Conservation (phyloP, 2,113 vertebrate species). For the Pterocles orientalis region DNA sequence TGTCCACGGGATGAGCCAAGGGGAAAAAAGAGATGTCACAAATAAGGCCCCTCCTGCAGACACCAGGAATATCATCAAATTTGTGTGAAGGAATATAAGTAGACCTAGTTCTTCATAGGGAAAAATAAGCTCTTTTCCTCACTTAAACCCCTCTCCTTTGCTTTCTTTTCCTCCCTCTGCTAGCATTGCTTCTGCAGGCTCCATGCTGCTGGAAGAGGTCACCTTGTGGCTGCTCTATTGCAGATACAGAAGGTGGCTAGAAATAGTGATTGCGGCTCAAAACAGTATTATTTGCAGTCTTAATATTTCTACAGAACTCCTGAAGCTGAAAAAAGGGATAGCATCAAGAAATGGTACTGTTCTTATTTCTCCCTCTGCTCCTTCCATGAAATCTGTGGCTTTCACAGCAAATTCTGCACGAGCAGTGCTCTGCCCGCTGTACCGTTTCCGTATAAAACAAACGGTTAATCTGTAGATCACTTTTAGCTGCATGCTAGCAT, state of each 20-base stretch:
- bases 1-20: not conserved
- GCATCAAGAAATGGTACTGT: not conserved
- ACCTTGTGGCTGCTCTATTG: conserved; percentile 26
- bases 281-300: conserved; percentile 26
- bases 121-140: not conserved
- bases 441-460: not conserved
- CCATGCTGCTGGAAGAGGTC: conserved; percentile 20
- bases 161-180: not conserved
- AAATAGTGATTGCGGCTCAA: conserved; percentile 31
- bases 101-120: not conserved
- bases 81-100: not conserved
- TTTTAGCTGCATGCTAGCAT: conserved; percentile 52
- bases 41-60: not conserved
- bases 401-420: not conserved
- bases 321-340: conserved; percentile 7
- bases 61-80: not conserved
- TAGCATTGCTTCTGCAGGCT: not conserved
- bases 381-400: not conserved
- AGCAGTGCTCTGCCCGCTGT: not conserved
- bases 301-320: conserved; percentile 49
- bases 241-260: conserved; percentile 15
- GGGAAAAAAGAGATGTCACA: not conserved
- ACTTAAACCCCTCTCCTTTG: not conserved
- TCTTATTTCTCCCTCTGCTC: conserved; percentile 17
- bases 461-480: conserved; percentile 59